Percentiles rank a stretch among this genome's conserved stretches.
phyloP scores from a whole-genome alignment of 1,140 invertebrate genomes.

The Bombus polaris region DNA sequence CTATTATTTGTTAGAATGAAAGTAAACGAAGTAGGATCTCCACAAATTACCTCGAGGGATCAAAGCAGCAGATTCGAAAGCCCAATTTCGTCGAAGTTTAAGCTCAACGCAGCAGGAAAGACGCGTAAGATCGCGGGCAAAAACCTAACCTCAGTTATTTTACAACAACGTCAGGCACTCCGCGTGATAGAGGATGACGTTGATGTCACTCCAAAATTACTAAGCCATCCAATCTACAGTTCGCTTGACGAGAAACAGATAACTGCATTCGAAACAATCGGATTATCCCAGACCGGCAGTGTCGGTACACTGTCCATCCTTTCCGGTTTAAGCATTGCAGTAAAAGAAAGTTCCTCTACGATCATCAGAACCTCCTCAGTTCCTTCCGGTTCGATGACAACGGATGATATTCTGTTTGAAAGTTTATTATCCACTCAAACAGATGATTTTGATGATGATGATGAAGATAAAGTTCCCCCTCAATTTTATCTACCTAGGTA shows the following conservation, averaged over 20 bases:
- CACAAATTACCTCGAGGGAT: neutral
- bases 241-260: conserved; percentile 56
- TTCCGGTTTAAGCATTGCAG: conserved; percentile 16
- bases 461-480: conserved; percentile 78
- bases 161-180: conserved; percentile 59
- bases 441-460: conserved; percentile 78
- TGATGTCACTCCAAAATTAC: conserved; percentile 67
- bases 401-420: conserved; percentile 59
- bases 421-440: conserved; percentile 85
- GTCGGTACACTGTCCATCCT: conserved; percentile 31
- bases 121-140: conserved; percentile 29
- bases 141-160: conserved; percentile 49
- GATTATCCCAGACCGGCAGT: conserved; percentile 40
- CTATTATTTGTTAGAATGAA: conserved; percentile 44
- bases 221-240: conserved; percentile 52
- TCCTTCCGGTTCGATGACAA: conserved; percentile 7
- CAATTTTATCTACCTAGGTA: conserved; percentile 81
- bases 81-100: conserved; percentile 46
- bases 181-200: conserved; percentile 46
- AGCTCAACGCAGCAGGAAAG: neutral
- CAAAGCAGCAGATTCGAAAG: conserved; percentile 29
- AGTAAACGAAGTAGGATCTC: neutral
- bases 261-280: conserved; percentile 67
- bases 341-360: conserved; percentile 46
- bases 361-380: conserved; percentile 48